Evolutionary conservation across 2,797 vertebrate species (phyloP).

Genomic region (Chelmon rostratus): DNA sequence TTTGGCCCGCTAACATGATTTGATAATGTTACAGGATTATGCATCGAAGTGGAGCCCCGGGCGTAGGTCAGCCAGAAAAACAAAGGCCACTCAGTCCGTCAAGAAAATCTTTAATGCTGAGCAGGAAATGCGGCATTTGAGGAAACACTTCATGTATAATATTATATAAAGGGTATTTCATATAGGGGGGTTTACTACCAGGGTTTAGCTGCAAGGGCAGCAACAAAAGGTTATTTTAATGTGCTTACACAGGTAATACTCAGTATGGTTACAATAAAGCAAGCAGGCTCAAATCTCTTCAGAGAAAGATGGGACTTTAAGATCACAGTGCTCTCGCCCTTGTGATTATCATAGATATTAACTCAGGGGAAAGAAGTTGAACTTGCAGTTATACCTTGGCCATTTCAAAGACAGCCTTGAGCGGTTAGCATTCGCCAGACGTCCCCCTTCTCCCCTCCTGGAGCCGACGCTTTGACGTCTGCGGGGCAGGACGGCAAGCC

Average conservation of each 20-base stretch:
- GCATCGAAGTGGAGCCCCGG: slow-evolving; percentile 21
- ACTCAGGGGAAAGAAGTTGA: slow-evolving; percentile 60
- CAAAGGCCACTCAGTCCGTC: slow-evolving; percentile 7
- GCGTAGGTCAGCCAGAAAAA: slow-evolving; percentile 16
- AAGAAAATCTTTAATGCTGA: slow-evolving; percentile 20
- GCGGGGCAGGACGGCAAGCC: slow-evolving; percentile 51
- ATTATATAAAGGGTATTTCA: slow-evolving; percentile 20
- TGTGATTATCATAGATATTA: slow-evolving; percentile 81
- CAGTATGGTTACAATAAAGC: slow-evolving; percentile 56
- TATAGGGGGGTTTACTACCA: background rate
- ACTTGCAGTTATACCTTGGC: slow-evolving; percentile 48
- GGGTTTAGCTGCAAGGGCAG: slow-evolving; percentile 43
- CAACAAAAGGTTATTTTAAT: slow-evolving; percentile 48
- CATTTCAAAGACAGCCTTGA: slow-evolving; percentile 64
- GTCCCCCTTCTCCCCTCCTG: slow-evolving; percentile 43
- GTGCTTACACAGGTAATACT: slow-evolving; percentile 62
- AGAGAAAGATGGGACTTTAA: slow-evolving; percentile 54
- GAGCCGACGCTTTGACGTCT: slow-evolving; percentile 68
- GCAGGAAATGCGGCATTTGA: slow-evolving; percentile 10
- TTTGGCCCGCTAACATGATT: slow-evolving; percentile 42
- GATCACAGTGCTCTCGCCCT: slow-evolving; percentile 56
- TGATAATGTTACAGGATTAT: slow-evolving; percentile 42
- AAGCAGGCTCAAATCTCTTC: slow-evolving; percentile 50
- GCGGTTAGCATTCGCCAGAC: slow-evolving; percentile 62
- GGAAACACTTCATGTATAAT: slow-evolving; percentile 1